Base-by-base conservation (phyloP, 2,888 invertebrate genomes). In the Adela reaumurella region DNA sequence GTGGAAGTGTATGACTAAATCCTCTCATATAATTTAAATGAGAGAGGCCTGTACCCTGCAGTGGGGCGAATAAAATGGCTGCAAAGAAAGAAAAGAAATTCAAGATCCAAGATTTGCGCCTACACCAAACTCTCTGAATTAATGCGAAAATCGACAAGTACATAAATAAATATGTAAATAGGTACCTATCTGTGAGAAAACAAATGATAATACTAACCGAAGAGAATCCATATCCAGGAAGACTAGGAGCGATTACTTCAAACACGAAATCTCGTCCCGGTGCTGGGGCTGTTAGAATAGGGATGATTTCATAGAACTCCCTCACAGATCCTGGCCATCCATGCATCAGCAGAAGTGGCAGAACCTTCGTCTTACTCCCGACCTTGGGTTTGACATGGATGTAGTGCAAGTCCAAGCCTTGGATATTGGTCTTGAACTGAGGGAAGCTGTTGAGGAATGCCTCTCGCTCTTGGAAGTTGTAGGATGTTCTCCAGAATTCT, bases 241-340 rank as follows among this genome's bases (percentile, higher is more conserved):
- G 57, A 50, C 81, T 82, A 1, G 85, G 84, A 0, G 71, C 76
- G 17, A 87, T 76, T 49, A 86, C 67, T 61, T 88, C 87, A 50
- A 87, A 78, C 0, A 83, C 85, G 53, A 84, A 83, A 60, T 84
- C 68, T 17, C 73, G 62, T 11, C 76, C 78, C 20, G 72, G 62
- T 50, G 71, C 70, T 1, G 82, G 79, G 0, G 74, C 76, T 0
- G 83, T 85, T 14, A 89, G 67, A 14, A 83, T 58, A 0, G 89
- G 89, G 41, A 90, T 83, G 1, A 89, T 72, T 53, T 86, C 87
- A 61, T 87, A 86, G 64, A 91, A 91, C 72, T 92, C 92, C 10
- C 85, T 72, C 1, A 91, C 79, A 0, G 89, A 89, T 1, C 92
- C 91, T 1, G 92, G 92, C 92, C 92, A 93, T 24, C 93, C 92